Percentiles rank a stretch among this genome's conserved stretches.
Conservation (phyloP, 2,113 vertebrate genomes). For the Helogale parvula region DNA sequence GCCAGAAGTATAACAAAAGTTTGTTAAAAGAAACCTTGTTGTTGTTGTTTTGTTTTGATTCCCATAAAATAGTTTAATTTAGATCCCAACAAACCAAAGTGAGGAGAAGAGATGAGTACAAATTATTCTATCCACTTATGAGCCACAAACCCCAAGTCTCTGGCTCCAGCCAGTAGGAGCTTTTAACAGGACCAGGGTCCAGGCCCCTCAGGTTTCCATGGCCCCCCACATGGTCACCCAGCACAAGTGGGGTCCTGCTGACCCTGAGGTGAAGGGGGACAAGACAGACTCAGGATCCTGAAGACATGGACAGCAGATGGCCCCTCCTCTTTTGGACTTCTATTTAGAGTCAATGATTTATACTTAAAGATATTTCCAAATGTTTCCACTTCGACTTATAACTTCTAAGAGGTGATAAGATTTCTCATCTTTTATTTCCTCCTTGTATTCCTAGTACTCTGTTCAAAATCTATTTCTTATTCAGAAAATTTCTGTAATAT, state of each 20-base stretch:
- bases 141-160: neutral
- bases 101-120: conserved; percentile 67
- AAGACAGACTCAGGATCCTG: neutral
- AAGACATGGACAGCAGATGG: neutral
- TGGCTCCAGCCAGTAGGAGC: neutral
- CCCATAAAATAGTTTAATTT: conserved; percentile 82
- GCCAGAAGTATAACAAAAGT: neutral
- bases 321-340: neutral
- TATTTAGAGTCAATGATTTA: neutral
- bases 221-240: neutral
- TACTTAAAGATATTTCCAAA: neutral
- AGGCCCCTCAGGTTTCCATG: neutral
- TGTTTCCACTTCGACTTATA: neutral
- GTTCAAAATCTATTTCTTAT: neutral
- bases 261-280: rapidly evolving
- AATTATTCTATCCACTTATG: neutral
- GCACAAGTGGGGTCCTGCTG: too few relatives aligned
- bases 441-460: neutral
- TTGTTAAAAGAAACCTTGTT: neutral
- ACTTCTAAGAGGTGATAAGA: neutral
- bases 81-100: conserved; percentile 73
- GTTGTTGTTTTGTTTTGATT: neutral
- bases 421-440: conserved; percentile 16
- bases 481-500: neutral
- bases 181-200: rapidly evolving